Conservation (phyloP, 1,140 invertebrate species). For the Dreissena polymorpha region DNA sequence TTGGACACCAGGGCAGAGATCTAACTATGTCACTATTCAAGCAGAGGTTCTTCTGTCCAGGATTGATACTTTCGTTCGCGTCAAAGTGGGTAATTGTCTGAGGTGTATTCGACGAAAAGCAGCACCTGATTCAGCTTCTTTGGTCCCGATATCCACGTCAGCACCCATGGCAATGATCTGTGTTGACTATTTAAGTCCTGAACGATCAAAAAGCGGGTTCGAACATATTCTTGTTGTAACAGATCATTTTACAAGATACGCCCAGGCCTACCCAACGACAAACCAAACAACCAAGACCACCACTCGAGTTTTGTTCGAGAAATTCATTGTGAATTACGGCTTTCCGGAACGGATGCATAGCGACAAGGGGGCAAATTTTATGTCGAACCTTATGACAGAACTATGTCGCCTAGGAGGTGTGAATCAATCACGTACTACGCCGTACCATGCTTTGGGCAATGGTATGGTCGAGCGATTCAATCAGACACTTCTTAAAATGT, state of each 20-base stretch:
- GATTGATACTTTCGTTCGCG: slow-evolving; percentile 23
- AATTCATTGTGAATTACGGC: slow-evolving; percentile 10
- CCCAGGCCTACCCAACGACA: slow-evolving; percentile 48
- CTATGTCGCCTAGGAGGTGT: not conserved
- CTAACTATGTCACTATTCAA: slow-evolving; percentile 15
- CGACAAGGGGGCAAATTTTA: slow-evolving; percentile 10
- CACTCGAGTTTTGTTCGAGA: slow-evolving; percentile 11
- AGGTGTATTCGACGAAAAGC: not conserved
- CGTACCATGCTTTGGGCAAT: slow-evolving; percentile 10
- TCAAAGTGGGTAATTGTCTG: not conserved
- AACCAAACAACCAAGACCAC: slow-evolving; percentile 34
- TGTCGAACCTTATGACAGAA: not conserved
- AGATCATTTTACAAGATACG: slow-evolving; percentile 56
- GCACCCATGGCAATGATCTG: slow-evolving; percentile 44
- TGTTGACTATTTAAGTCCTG: slow-evolving; percentile 46
- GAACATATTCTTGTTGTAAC: slow-evolving; percentile 63
- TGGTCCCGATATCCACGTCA: not conserved
- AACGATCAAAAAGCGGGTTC: slow-evolving; percentile 31
- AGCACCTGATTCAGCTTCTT: slow-evolving; percentile 1
- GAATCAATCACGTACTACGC: not conserved
- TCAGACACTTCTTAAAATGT: not conserved
- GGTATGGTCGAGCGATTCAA: not conserved
- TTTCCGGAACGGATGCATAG: slow-evolving; percentile 2
- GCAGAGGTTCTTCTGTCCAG: slow-evolving; percentile 45
- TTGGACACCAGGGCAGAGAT: slow-evolving; percentile 39